A percentile compares a stretch with the other conserved stretches of the same genome.
These are phyloP conservation scores for Mormyrops attenuatus DNA, from an alignment of 2,797 vertebrate genomes.

Conservation along the genomic window DNA sequence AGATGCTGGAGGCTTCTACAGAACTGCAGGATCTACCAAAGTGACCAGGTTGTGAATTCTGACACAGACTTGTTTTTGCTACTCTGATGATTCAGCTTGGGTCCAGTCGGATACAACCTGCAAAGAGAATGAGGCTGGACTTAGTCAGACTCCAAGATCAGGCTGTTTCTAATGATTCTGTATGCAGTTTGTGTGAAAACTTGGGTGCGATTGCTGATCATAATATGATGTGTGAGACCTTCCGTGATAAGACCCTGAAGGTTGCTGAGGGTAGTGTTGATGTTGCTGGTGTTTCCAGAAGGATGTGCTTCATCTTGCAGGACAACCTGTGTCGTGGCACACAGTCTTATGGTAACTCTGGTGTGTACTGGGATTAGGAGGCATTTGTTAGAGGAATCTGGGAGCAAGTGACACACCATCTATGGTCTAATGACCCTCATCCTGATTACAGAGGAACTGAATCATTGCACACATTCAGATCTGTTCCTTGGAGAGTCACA, in stretches of 20 bases:
- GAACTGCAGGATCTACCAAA: not conserved
- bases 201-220: not conserved
- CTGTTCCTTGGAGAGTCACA: not conserved
- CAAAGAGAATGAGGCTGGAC: not conserved
- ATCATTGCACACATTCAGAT: not conserved
- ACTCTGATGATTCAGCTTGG: not conserved
- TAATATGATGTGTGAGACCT: not conserved
- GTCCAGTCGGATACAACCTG: not conserved
- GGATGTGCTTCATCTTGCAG: not conserved
- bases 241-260: not conserved
- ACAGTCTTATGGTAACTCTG: not conserved
- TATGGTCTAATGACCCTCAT: not conserved
- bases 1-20: not conserved
- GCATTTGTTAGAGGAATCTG: not conserved
- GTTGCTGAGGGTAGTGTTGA: not conserved
- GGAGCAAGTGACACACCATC: not conserved
- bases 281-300: not conserved
- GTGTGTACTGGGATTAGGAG: not conserved
- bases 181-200: not conserved
- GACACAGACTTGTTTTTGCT: not conserved
- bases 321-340: not conserved
- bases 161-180: not conserved
- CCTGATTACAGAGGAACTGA: not conserved
- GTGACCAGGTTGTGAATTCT: not conserved
- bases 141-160: not conserved